Base-by-base conservation (phyloP, 2,888 invertebrate genomes). In the Furcula furcula region DNA sequence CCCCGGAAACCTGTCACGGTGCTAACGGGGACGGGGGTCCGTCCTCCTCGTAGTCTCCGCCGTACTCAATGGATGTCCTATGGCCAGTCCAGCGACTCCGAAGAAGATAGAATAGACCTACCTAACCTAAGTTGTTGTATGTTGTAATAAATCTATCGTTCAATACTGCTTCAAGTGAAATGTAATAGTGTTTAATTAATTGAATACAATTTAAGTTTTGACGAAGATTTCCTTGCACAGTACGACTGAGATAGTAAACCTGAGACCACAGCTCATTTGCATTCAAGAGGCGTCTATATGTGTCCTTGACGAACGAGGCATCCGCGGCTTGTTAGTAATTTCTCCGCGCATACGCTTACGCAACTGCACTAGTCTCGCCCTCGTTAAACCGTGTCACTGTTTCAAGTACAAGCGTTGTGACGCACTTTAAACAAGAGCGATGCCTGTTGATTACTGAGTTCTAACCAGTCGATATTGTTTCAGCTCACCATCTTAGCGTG, bases 301-400 rank as follows among this genome's bases (percentile, higher is more conserved):
- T 58, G 83, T 83, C 86, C 86, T 86, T 87, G 83, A 74, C 72
- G 66, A 52, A 45, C 58, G 49, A 42, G 34, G 25, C 10, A 25
- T 25, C 75, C 65, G 65, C 68, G 35, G 62, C 77, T 80, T 71
- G 72, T 85, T 85, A 72, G 81, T 79, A 81, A 77, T 80, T 78
- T 85, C 79, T 81, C 72, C 71, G 73, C 77, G 69, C 68, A 61
- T 60, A 33, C 46, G 43, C 43, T 87, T 86, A 66, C 83, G 78
- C 73, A 86, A 87, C 46, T 45, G 52, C 46, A 67, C 73, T 77
- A 76, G 73, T 73, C 65, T 76, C 67, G 77, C 74, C 75, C 67
- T 76, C 73, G 68, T 55, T 40, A 73, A 86, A 79, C 74, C 62
- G 74, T 85, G 86, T 84, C 79, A 87, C 76, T 81, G 65, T 86